Percentiles rank a stretch among this genome's conserved stretches.
Evolutionary conservation across 1,140 invertebrate genomes (phyloP).

Genomic region (Homalodisca vitripennis): DNA sequence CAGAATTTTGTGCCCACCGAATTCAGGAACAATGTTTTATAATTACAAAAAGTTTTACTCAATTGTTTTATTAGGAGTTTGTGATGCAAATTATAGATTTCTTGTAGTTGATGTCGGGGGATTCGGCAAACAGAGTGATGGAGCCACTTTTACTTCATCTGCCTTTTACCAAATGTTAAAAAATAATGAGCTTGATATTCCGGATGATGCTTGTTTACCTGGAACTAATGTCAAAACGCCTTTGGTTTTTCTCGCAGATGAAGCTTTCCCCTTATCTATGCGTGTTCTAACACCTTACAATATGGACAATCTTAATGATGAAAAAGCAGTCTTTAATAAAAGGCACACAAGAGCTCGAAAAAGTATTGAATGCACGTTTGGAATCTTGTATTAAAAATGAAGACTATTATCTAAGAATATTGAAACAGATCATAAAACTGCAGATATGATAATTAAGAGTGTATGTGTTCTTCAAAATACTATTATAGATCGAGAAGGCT

Average conservation of each 20-base stretch:
- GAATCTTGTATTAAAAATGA: constrained; percentile 23
- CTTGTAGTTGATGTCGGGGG: constrained; percentile 49
- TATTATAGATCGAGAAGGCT: constrained; percentile 27
- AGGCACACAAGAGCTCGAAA: constrained; percentile 15
- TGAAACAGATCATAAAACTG: too few relatives aligned
- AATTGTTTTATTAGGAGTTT: constrained; percentile 50
- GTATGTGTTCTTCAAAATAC: too few relatives aligned
- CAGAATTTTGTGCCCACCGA: constrained; percentile 44
- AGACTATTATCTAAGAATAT: constrained; percentile 21
- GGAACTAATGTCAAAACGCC: constrained; percentile 8
- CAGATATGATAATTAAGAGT: too few relatives aligned
- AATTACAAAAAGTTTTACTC: constrained; percentile 51
- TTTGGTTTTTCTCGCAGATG: constrained; percentile 21
- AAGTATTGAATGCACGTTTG: constrained; percentile 17
- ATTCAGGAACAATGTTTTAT: constrained; percentile 46
- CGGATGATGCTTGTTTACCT: constrained; percentile 16
- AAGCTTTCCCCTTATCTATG: constrained; percentile 9
- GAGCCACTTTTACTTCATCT: constrained; percentile 24
- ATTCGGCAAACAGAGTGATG: constrained; percentile 42
- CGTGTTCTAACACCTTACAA: constrained; percentile 10
- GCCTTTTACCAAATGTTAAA: constrained; percentile 10
- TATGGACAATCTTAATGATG: constrained; percentile 11
- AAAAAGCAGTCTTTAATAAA: constrained; percentile 11
- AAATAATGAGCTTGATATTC: neutral
- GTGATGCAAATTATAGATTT: constrained; percentile 52